A percentile compares a stretch with the other conserved stretches of the same genome.
Conservation (phyloP, 2,888 invertebrate species). For the Cyclophora punctaria region DNA sequence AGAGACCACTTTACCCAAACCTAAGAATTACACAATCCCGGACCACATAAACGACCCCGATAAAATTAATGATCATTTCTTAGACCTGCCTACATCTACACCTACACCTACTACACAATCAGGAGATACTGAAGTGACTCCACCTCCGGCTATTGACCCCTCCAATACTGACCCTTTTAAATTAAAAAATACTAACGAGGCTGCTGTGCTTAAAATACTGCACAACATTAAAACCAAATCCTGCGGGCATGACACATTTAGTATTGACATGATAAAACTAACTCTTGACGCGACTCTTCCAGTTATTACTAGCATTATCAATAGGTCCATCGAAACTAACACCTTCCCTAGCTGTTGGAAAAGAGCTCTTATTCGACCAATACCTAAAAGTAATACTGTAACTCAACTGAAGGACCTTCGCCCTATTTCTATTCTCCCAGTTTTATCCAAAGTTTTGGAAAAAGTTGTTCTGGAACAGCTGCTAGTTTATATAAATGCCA, state of each 20-base stretch:
- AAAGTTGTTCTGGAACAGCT: neutral
- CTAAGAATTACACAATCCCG: neutral
- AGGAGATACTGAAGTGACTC: neutral
- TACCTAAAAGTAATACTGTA: slow-evolving; percentile 2
- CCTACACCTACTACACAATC: neutral
- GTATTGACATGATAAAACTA: neutral
- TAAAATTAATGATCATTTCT: slow-evolving; percentile 1
- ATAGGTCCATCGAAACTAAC: neutral
- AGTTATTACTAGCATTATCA: neutral
- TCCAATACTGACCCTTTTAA: neutral
- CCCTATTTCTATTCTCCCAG: slow-evolving; percentile 12
- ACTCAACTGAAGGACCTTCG: slow-evolving; percentile 2
- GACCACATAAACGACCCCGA: neutral
- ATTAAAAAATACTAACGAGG: neutral
- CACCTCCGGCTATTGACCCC: too few relatives aligned
- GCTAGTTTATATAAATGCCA: slow-evolving; percentile 2
- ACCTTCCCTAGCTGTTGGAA: slow-evolving; percentile 3
- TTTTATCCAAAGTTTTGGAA: slow-evolving; percentile 5
- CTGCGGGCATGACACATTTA: neutral
- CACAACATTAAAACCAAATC: neutral
- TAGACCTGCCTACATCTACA: neutral
- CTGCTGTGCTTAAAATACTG: neutral
- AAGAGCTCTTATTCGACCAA: slow-evolving; percentile 1
- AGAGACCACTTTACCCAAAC: neutral
- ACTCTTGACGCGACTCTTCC: neutral